Evolutionary conservation across 2,888 invertebrate species (phyloP), one percentile per base, ranked within the genome.

Genomic region (Mycogona germanica): DNA sequence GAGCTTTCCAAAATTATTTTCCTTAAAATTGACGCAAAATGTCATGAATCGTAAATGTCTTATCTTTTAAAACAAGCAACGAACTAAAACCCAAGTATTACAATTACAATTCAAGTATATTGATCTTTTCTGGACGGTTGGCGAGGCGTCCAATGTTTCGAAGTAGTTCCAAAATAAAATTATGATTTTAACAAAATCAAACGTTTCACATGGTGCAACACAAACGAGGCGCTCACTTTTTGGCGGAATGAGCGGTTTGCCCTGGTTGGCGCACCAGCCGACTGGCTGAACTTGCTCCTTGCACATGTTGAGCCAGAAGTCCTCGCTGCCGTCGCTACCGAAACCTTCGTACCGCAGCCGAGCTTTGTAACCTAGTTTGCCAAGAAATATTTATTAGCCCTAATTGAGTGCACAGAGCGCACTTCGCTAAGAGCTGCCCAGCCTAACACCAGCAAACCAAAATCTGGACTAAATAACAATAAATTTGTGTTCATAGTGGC

Each of bases 241-340:
- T 12, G 96, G 96, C 19, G 96, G 95, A 68, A 95, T 93, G 7
- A 96, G 74, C 2, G 93, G 93, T 68, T 93, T 92, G 29, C 92
- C 92, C 57, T 92, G 79, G 0, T 89, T 87, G 3, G 95, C 95
- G 73, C 95, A 95, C 95, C 96, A 97, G 5, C 96, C 96, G 3
- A 97, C 93, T 17, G 92, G 89, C 72, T 95, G 92, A n/a, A 97
- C 87, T 66, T 87, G 84, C 21, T 87, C 84, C 57, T 88, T 87
- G 70, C 93, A 92, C 48, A 97, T 73, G 64, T 93, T 93, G 4
- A 95, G 84, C 96, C 96, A 97, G 70, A 97, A 96, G 70, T 97
- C 96, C 69, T 87, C 85, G 26, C 84, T 80, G 54, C 80, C 76
- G 67, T 92, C 88, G 59, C 80, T 80, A 28, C 88, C 91, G 68